Base-by-base conservation (phyloP, 2,113 vertebrate species). In the Lethenteron reissneri region DNA sequence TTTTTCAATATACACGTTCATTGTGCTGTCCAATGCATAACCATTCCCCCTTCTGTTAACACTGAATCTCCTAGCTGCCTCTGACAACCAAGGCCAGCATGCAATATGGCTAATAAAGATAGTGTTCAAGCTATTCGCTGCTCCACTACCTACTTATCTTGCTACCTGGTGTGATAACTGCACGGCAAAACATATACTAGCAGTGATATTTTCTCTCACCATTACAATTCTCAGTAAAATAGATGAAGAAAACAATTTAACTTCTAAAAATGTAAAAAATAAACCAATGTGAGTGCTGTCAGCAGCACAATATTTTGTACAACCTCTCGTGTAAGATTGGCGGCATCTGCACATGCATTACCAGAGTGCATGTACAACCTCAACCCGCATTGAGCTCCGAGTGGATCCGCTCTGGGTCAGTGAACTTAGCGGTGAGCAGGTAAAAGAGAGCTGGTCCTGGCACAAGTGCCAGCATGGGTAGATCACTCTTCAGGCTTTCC, bases 381-480 rank as follows among this genome's bases (percentile, higher is more conserved):
- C 60, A 71, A 69, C 10, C n/a, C 72, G 56, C 57, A 73, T 56
- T 70, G 2, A 41, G 73, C 59, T 99, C 94, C 0, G 88, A 86
- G 73, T 94, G 84, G 76, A 99, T 92, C 71, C 90, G 82, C 1
- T 89, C 92, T 1, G 94, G 94, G 75, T 97, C 90, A 0, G 94
- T 97, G 79, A 90, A 99, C 78, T 85, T 88, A 1, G 90, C 89
- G 1, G 94, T 99, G 73, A 89, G 78, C 10, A 99, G 74, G 80
- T 97, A 97, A 75, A 99, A 99, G 9, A 99, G 84, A 17, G 92
- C 86, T 11, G 94, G 94, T 2, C 88, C 86, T 0, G 94, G 94
- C 1, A 97, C 92, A 14, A 99, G 75, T 25, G 90, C 89, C 75
- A 99, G 72, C 64, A 97, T 80, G 0, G 92, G 90, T 68, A 99